Evolutionary conservation across 1,140 invertebrate species (phyloP), one percentile per base, ranked within the genome.

Genomic region (Nomia melanderi): DNA sequence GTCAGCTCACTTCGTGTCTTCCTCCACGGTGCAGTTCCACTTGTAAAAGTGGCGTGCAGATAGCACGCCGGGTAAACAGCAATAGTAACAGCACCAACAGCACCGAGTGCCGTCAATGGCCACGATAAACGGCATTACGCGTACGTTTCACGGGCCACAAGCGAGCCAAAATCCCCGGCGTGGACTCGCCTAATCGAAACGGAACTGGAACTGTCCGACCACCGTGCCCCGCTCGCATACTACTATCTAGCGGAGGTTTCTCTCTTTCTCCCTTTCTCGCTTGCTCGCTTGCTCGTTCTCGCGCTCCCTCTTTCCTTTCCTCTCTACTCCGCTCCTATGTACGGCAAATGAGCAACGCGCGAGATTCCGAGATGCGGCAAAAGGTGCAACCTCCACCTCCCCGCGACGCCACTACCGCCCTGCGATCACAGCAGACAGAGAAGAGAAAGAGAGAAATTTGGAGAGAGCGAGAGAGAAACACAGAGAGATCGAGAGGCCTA

Each of bases 331-430:
- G 25, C 65, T 70, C 65, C 76, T 84, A 84, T 84, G 76, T 82
- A 83, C 77, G 73, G 84, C 81, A 89, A 87, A 88, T 89, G 87
- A 89, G 86, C 88, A 88, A 86, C 88, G 87, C 82, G 84, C 82
- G 87, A 86, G 87, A 88, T 88, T 89, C 88, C 86, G 86, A 89
- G 88, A 89, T 89, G 88, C 87, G 88, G 87, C 88, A 89, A 90
- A 90, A 89, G 88, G 88, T 90, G 86, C 88, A 88, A 88, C 87
- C 83, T 88, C 76, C 86, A 78, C 82, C 87, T 82, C 86, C 84
- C 81, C 82, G 80, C 78, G 66, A 60, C 69, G 74, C 73, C 72
- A 65, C 74, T 80, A 82, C 82, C 78, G 56, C 74, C 79, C 69
- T 33, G 53, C 79, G 81, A 87, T 88, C 86, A 85, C 84, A 82